phyloP scores from a whole-genome alignment of 1,140 invertebrate genomes.

The Meteorus sp. region DNA sequence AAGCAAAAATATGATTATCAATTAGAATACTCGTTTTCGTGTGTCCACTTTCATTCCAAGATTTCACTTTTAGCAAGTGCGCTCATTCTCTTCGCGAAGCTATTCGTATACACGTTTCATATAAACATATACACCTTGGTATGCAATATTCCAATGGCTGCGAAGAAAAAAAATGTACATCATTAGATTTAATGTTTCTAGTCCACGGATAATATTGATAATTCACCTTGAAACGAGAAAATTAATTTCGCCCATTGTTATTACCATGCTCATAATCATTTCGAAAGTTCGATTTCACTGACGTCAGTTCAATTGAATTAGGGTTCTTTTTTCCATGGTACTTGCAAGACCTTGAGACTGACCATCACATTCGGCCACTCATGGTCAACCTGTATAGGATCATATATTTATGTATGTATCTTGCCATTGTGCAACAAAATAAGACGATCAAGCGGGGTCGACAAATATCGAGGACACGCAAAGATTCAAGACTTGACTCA shows the following conservation, averaged over 20 bases:
- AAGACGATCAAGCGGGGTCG: neutral
- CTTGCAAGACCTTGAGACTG: slow-evolving; percentile 12
- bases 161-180: neutral
- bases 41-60: slow-evolving; percentile 42
- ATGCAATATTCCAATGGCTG: no score
- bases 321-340: neutral
- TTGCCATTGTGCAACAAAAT: no score
- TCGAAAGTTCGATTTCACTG: neutral
- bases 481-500: no score
- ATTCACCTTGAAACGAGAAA: no score
- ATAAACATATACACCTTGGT: slow-evolving; percentile 18
- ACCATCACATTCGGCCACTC: neutral
- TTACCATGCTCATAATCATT: neutral
- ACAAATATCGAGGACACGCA: no score
- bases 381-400: neutral
- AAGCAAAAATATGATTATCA: slow-evolving; percentile 3
- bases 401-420: no score
- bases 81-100: slow-evolving; percentile 2
- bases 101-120: no score
- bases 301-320: neutral
- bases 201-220: neutral
- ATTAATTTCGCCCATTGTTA: no score
- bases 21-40: slow-evolving; percentile 21
- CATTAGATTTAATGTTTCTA: neutral
- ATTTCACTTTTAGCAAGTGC: slow-evolving; percentile 47